Conservation (phyloP, 2,797 vertebrate genomes). For the Pagetopsis macropterus region DNA sequence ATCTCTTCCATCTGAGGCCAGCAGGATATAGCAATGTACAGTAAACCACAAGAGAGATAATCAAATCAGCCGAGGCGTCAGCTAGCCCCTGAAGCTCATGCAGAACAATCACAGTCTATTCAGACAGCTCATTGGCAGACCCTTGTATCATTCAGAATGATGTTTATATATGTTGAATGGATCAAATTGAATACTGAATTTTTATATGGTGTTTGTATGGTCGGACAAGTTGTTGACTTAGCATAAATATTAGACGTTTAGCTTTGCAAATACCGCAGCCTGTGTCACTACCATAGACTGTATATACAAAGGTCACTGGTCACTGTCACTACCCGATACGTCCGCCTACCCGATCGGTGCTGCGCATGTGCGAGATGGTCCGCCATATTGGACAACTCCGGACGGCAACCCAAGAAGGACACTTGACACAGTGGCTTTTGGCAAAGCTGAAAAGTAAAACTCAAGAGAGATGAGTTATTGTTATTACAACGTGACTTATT, state of each 20-base stretch:
- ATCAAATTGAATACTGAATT: background rate
- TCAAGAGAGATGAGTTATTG: too few relatives aligned
- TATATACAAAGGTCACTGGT: too few relatives aligned
- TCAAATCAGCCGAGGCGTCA: constrained; percentile 15
- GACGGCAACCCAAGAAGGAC: too few relatives aligned
- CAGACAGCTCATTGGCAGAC: constrained; percentile 3
- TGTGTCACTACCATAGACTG: background rate
- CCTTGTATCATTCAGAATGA: background rate
- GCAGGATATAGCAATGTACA: background rate
- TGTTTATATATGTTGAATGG: background rate
- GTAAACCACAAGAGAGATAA: constrained; percentile 25
- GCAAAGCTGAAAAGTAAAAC: too few relatives aligned
- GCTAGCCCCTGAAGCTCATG: background rate
- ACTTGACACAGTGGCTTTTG: too few relatives aligned
- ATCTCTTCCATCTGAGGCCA: constrained; percentile 1
- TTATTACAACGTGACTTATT: too few relatives aligned
- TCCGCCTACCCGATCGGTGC: too few relatives aligned
- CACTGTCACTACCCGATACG: too few relatives aligned
- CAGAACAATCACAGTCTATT: background rate
- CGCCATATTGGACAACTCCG: too few relatives aligned
- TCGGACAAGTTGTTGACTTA: background rate
- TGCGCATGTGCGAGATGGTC: too few relatives aligned
- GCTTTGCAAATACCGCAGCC: background rate
- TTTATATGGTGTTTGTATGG: background rate
- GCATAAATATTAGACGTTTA: background rate